Evolutionary conservation across 2,888 invertebrate genomes (phyloP).

Genomic region (Xiphydria camelus): DNA sequence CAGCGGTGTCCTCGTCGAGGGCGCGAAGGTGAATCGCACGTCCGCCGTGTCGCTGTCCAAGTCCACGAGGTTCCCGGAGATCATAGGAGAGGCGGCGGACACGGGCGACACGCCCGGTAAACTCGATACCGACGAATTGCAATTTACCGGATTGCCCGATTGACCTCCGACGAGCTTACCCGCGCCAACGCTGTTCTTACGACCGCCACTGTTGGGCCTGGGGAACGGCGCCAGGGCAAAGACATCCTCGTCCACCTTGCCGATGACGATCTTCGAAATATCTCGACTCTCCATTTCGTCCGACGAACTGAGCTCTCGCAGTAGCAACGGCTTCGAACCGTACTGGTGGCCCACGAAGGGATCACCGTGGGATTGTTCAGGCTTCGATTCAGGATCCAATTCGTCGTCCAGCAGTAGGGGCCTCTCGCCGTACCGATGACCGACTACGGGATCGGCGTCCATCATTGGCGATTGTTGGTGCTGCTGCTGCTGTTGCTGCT

Average conservation of each 20-base stretch:
- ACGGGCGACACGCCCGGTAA: constrained; percentile 30
- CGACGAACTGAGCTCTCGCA: constrained; percentile 58
- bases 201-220: constrained; percentile 41
- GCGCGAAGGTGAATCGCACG: constrained; percentile 3
- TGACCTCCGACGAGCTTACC: constrained; percentile 18
- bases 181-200: constrained; percentile 32
- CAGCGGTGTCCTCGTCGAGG: background rate
- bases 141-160: constrained; percentile 26
- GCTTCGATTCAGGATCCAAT: constrained; percentile 65
- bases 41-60: constrained; percentile 24
- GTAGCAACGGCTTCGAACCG: constrained; percentile 70
- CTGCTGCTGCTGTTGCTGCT: constrained; percentile 40
- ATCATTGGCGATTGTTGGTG: constrained; percentile 54
- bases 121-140: no score
- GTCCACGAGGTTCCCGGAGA: constrained; percentile 35
- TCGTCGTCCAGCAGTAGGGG: constrained; percentile 79
- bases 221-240: constrained; percentile 73
- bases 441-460: constrained; percentile 61
- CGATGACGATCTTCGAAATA: constrained; percentile 30
- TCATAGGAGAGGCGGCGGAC: constrained; percentile 33
- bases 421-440: constrained; percentile 76
- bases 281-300: constrained; percentile 33
- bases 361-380: constrained; percentile 59
- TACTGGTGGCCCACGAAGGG: constrained; percentile 72
- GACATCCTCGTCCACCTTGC: constrained; percentile 62